phyloP scores from a whole-genome alignment of 2,113 vertebrate genomes.

The Rhegmatorhina hoffmannsi region DNA sequence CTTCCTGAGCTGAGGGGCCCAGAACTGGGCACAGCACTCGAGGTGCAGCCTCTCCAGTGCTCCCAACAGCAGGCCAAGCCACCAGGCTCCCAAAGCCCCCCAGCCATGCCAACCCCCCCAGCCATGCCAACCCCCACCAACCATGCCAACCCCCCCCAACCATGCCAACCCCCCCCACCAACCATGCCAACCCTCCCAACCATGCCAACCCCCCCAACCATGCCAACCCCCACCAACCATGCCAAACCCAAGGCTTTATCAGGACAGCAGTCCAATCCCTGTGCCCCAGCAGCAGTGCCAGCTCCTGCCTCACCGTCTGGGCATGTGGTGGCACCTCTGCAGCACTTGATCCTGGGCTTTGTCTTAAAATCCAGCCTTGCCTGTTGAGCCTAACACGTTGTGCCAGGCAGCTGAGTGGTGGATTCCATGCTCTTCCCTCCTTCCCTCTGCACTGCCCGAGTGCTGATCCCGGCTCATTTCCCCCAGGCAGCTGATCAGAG shows the following conservation, averaged over 20 bases:
- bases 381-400: not conserved
- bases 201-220: too few relatives aligned
- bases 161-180: too few relatives aligned
- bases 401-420: conserved; percentile 18
- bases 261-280: not conserved
- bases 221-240: too few relatives aligned
- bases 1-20: too few relatives aligned
- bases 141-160: too few relatives aligned
- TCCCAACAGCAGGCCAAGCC: not conserved
- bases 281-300: not conserved
- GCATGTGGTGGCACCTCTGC: not conserved
- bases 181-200: too few relatives aligned
- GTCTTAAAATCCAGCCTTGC: not conserved
- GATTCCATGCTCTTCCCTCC: not conserved
- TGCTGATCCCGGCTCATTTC: not conserved
- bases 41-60: not conserved
- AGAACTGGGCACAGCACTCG: too few relatives aligned
- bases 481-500: not conserved
- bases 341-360: conserved; percentile 27
- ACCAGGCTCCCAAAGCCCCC: not conserved
- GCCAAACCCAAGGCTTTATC: not conserved
- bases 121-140: too few relatives aligned
- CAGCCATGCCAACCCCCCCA: too few relatives aligned
- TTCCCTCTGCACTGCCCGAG: not conserved
- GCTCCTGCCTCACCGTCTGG: conserved; percentile 7